Percentiles rank a stretch among this genome's conserved stretches.
Evolutionary conservation across 2,888 invertebrate species (phyloP).

Genomic region (Protophormia terraenovae): DNA sequence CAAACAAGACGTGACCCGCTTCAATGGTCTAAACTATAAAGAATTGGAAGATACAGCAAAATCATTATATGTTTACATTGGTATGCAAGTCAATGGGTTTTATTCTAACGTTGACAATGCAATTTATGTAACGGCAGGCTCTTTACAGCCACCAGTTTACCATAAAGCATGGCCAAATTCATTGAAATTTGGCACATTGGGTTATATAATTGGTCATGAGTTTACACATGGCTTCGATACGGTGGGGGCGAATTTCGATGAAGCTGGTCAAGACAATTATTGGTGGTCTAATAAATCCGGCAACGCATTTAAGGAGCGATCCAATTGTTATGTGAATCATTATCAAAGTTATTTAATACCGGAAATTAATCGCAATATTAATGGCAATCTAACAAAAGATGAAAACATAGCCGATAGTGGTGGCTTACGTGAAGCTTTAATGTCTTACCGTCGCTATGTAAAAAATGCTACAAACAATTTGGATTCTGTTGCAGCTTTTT

Average conservation of each 20-base stretch:
- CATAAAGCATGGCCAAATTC: constrained; percentile 76
- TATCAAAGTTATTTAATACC: constrained; percentile 75
- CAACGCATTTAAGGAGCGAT: constrained; percentile 73
- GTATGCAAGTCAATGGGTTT: constrained; percentile 77
- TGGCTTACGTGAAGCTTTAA: constrained; percentile 73
- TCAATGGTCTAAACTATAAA: constrained; percentile 70
- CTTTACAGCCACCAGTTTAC: constrained; percentile 76
- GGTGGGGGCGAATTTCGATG: constrained; percentile 73
- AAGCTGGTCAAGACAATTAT: constrained; percentile 68
- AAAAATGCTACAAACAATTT: constrained; percentile 68
- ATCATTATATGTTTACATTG: constrained; percentile 74
- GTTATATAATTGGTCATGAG: constrained; percentile 78
- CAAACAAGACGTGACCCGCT: constrained; percentile 71
- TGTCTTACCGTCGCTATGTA: constrained; percentile 74
- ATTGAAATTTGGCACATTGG: constrained; percentile 77
- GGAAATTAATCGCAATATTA: constrained; percentile 76
- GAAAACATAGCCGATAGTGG: constrained; percentile 79
- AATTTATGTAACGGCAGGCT: constrained; percentile 77
- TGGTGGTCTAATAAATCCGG: constrained; percentile 77
- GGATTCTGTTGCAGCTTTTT: constrained; percentile 10
- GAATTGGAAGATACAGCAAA: constrained; percentile 69
- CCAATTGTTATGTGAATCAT: constrained; percentile 75
- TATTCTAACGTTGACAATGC: constrained; percentile 78
- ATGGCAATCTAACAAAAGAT: constrained; percentile 75
- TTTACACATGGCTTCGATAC: constrained; percentile 78